Evolutionary conservation across 2,888 invertebrate species (phyloP).

Genomic region (Apodemia duryi): DNA sequence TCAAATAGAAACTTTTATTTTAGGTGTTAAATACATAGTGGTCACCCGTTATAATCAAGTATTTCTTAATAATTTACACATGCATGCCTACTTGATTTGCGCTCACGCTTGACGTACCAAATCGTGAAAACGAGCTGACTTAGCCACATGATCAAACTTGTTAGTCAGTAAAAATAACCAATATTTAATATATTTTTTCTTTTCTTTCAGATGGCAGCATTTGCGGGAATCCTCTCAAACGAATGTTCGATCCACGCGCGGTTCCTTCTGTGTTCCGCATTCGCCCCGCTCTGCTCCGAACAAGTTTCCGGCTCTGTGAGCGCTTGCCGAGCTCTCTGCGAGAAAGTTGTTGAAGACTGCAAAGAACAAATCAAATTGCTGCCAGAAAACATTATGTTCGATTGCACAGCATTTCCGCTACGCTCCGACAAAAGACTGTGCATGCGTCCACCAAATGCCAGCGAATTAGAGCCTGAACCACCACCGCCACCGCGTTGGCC

Average conservation of each 20-base stretch:
- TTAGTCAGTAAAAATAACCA: too few relatives aligned
- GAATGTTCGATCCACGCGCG: constrained; percentile 90
- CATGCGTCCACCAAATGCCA: constrained; percentile 83
- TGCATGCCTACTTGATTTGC: too few relatives aligned
- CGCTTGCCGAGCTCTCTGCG: constrained; percentile 91
- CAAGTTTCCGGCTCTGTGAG: constrained; percentile 91
- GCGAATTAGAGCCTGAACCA: constrained; percentile 64
- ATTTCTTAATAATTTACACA: too few relatives aligned
- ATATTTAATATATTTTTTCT: constrained; percentile 24
- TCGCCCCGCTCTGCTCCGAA: constrained; percentile 94
- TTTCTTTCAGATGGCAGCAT: constrained; percentile 83
- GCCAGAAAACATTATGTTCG: constrained; percentile 85
- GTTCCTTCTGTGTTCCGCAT: constrained; percentile 93
- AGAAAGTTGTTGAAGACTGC: constrained; percentile 86
- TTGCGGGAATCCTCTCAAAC: constrained; percentile 86
- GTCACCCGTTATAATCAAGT: too few relatives aligned
- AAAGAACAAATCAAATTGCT: constrained; percentile 84
- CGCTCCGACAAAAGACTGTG: constrained; percentile 84
- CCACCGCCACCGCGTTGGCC: constrained; percentile 65
- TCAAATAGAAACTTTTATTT: too few relatives aligned
- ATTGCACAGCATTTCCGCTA: constrained; percentile 89
- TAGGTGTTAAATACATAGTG: too few relatives aligned
- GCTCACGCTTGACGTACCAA: too few relatives aligned
- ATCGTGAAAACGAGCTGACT: too few relatives aligned
- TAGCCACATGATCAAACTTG: too few relatives aligned